Evolutionary conservation across 2,888 invertebrate genomes (phyloP), one percentile per base, ranked within the genome.

Genomic region (Bombyx huttoni): DNA sequence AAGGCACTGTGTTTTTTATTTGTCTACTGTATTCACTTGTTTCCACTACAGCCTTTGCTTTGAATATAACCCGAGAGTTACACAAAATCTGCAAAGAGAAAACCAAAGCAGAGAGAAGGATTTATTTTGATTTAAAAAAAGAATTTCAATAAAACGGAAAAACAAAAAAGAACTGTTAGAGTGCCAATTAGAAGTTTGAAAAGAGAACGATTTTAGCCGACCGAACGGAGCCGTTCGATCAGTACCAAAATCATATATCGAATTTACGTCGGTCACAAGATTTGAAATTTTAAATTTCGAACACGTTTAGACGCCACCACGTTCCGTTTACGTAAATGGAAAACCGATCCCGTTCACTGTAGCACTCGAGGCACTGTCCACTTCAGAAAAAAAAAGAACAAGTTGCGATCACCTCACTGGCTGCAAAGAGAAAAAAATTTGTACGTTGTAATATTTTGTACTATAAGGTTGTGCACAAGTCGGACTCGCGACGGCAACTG

Each of bases 381-480:
- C 84, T 75, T 62, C 24, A 24, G 63, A 58, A 61, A 57, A 61
- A 69, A 65, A 72, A 68, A 64, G 62, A 65, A 72, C 68, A 64
- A 63, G 65, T 74, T 70, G 63, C 63, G 72, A 74, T 78, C 83
- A 84, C 82, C 82, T 81, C 84, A 85, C 83, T 78, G 68, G 55
- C 63, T 70, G 66, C 48, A 51, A 51, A 56, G 24, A 24, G 24
- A 65, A 68, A 75, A 78, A 81, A 82, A 82, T 85, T 86, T 86
- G 86, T 82, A 87, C 85, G 83, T 68, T 69, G 67, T 62, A 67
- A 65, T 53, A n/a, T 24, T 85, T 88, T 88, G 87, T 88, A 88
- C 87, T 88, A 81, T 86, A 67, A 64, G 24, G 81, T 83, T 86
- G 78, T 77, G 72, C 81, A 83, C 83, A 81, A 81, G 75, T 79